phyloP scores from a whole-genome alignment of 1,140 invertebrate species.

The Piezodorus guildinii region DNA sequence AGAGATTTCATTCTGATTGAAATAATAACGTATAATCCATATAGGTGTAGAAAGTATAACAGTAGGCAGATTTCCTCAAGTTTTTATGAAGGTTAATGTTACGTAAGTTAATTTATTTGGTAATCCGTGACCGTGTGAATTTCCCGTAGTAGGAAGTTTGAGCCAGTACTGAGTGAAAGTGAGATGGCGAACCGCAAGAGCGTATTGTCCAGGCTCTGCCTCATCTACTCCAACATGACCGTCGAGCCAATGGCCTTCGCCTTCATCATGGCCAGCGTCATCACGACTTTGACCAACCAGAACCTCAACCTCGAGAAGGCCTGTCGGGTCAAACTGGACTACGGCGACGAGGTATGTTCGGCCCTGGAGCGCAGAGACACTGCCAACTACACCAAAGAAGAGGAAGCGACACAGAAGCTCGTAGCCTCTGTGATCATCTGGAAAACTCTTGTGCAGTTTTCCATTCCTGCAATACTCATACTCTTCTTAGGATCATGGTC shows the following conservation, averaged over 20 bases:
- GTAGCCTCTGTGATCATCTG: conserved; percentile 66
- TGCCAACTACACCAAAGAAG: conserved; percentile 54
- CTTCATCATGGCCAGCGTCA: conserved; percentile 65
- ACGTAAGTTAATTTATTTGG: too few species aligned
- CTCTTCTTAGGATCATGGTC: conserved; percentile 53
- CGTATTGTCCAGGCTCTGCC: too few species aligned
- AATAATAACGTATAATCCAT: too few species aligned
- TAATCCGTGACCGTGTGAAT: too few species aligned
- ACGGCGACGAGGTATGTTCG: conserved; percentile 55
- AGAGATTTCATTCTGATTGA: too few species aligned
- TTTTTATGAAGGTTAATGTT: too few species aligned
- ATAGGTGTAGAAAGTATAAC: too few species aligned
- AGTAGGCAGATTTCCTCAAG: too few species aligned
- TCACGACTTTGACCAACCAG: conserved; percentile 65
- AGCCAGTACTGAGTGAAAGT: too few species aligned
- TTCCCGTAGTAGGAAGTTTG: too few species aligned
- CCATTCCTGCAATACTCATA: conserved; percentile 61
- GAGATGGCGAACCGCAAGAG: conserved; percentile 38
- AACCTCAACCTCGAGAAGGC: conserved; percentile 78
- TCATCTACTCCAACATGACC: conserved; percentile 37
- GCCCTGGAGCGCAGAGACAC: conserved; percentile 55
- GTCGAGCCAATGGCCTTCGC: conserved; percentile 67
- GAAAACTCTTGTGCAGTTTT: conserved; percentile 66
- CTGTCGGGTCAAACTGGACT: conserved; percentile 63
- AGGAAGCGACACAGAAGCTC: conserved; percentile 56